Evolutionary conservation across 2,797 vertebrate species (phyloP).

Genomic region (Hylomyscus alleni): DNA sequence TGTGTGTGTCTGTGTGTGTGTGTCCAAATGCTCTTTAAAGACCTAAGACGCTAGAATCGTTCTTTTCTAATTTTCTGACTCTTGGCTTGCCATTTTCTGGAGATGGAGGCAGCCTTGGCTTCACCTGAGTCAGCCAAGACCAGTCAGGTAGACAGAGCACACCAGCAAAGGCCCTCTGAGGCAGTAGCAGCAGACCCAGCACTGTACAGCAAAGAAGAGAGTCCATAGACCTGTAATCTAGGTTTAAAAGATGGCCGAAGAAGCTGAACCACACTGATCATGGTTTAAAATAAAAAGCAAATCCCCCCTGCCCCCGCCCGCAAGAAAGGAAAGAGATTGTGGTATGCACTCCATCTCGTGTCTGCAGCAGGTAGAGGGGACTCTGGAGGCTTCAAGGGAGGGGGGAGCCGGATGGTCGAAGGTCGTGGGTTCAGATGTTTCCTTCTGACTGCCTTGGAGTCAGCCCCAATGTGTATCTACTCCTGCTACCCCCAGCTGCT

Average conservation of each 20-base stretch:
- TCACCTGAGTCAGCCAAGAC: not conserved
- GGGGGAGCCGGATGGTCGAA: not conserved
- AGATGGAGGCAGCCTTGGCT: not conserved
- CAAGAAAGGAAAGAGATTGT: not conserved
- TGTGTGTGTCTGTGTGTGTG: no score
- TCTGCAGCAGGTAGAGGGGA: not conserved
- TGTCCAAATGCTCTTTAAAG: not conserved
- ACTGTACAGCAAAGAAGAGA: not conserved
- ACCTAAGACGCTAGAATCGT: not conserved
- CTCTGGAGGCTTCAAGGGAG: not conserved
- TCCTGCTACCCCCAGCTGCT: not conserved
- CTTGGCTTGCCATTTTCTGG: constrained; percentile 46
- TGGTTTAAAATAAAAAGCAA: not conserved
- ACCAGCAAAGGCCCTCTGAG: not conserved
- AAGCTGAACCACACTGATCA: not conserved
- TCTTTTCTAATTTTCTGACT: constrained; percentile 16
- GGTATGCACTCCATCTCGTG: no score
- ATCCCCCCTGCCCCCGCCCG: not conserved
- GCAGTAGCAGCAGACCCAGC: not conserved
- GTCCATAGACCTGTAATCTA: not conserved
- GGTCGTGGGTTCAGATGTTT: not conserved
- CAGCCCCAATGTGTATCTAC: rapidly evolving
- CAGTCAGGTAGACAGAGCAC: not conserved
- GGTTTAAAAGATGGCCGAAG: constrained; percentile 10
- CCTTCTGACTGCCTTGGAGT: not conserved